Evolutionary conservation across 2,888 invertebrate genomes (phyloP).

Genomic region (Apamea anceps): DNA sequence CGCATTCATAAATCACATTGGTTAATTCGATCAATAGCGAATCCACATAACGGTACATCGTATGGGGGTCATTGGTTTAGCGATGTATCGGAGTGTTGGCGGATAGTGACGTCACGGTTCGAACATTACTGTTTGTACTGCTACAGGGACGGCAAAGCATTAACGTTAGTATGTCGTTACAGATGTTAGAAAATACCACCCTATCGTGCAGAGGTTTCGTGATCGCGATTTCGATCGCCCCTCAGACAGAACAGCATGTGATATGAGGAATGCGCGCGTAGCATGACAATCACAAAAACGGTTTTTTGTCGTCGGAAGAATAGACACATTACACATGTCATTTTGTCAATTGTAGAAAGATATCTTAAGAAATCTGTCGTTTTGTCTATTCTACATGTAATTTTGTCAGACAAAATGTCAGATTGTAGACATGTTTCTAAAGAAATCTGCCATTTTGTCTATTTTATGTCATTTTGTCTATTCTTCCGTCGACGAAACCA

Average conservation of each 20-base stretch:
- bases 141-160: background rate
- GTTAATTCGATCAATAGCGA: constrained; percentile 56
- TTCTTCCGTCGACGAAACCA: background rate
- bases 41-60: constrained; percentile 51
- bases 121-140: constrained; percentile 20
- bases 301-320: too few relatives aligned
- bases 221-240: background rate
- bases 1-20: constrained; percentile 36
- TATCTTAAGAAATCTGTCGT: too few relatives aligned
- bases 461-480: too few relatives aligned
- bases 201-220: background rate
- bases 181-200: background rate
- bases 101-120: constrained; percentile 36
- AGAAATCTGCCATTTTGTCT: too few relatives aligned
- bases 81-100: constrained; percentile 40
- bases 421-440: too few relatives aligned
- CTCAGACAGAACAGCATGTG: background rate
- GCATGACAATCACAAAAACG: too few relatives aligned
- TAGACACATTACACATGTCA: too few relatives aligned
- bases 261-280: background rate
- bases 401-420: too few relatives aligned
- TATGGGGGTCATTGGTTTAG: constrained; percentile 54
- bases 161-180: background rate
- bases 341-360: too few relatives aligned
- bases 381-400: too few relatives aligned